Conservation (phyloP, 2,888 invertebrate species). For the Orthosia gothica region DNA sequence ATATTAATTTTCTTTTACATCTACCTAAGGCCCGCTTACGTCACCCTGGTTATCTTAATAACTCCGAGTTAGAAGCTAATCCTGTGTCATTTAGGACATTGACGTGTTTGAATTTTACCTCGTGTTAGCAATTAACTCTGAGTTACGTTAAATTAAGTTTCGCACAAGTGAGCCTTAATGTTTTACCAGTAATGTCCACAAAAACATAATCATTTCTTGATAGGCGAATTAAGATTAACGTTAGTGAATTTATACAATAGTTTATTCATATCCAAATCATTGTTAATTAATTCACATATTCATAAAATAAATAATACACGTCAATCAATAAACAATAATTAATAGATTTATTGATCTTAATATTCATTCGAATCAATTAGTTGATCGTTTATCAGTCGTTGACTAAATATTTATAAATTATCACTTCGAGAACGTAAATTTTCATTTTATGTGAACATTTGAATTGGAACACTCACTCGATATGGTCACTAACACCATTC, state of each 20-base stretch:
- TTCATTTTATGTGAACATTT: slow-evolving; percentile 36
- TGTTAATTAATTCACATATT: neutral
- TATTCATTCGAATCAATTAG: slow-evolving; percentile 46
- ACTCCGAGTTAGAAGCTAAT: too few species aligned
- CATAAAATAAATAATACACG: neutral
- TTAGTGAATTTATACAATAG: neutral
- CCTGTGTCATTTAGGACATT: too few species aligned
- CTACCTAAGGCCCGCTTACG: too few species aligned
- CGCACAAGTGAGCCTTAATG: too few species aligned
- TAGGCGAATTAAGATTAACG: too few species aligned
- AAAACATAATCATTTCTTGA: too few species aligned
- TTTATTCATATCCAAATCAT: neutral
- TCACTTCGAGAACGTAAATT: slow-evolving; percentile 49
- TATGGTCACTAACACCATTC: slow-evolving; percentile 60
- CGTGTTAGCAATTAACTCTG: too few species aligned
- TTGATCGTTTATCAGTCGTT: slow-evolving; percentile 39
- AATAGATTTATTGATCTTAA: slow-evolving; percentile 35
- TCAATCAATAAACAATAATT: slow-evolving; percentile 15
- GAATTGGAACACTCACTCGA: slow-evolving; percentile 49
- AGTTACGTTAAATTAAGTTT: too few species aligned
- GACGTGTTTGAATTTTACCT: too few species aligned
- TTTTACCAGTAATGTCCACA: too few species aligned
- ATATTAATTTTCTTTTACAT: neutral
- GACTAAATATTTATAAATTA: slow-evolving; percentile 57
- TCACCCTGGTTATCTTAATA: too few species aligned